Evolutionary conservation across 2,113 vertebrate species (phyloP).

Genomic region (Serinus canaria): DNA sequence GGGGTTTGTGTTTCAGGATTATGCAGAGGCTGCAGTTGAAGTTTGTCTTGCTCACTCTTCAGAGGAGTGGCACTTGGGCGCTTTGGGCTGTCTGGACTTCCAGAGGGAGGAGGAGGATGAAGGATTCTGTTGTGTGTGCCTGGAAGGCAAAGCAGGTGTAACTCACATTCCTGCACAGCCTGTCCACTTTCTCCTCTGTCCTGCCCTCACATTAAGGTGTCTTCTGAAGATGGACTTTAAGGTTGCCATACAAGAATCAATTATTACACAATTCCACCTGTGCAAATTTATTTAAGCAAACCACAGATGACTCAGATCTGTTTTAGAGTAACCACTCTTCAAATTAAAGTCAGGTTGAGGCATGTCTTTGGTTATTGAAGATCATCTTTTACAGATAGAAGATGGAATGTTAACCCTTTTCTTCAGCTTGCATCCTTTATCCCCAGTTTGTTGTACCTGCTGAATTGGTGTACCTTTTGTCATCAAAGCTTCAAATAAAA

Average conservation of each 20-base stretch:
- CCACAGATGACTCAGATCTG: not conserved
- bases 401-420: not conserved
- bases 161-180: not conserved
- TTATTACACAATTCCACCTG: not conserved
- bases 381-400: not conserved
- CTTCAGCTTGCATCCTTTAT: not conserved
- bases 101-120: not conserved
- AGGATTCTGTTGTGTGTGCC: not conserved
- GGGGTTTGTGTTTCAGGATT: not conserved
- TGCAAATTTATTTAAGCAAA: not conserved
- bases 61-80: not conserved
- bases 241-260: not conserved
- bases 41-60: not conserved
- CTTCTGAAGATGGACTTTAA: not conserved
- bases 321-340: slow-evolving; percentile 13
- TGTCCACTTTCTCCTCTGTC: not conserved
- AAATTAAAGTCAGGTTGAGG: not conserved
- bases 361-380: slow-evolving; percentile 1
- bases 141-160: not conserved
- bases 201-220: not conserved
- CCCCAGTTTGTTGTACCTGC: not conserved
- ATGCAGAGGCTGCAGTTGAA: not conserved
- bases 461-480: not conserved
- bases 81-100: not conserved
- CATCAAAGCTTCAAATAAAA: not conserved